Conservation (phyloP, 2,888 invertebrate species). For the Oligia strigilis region DNA sequence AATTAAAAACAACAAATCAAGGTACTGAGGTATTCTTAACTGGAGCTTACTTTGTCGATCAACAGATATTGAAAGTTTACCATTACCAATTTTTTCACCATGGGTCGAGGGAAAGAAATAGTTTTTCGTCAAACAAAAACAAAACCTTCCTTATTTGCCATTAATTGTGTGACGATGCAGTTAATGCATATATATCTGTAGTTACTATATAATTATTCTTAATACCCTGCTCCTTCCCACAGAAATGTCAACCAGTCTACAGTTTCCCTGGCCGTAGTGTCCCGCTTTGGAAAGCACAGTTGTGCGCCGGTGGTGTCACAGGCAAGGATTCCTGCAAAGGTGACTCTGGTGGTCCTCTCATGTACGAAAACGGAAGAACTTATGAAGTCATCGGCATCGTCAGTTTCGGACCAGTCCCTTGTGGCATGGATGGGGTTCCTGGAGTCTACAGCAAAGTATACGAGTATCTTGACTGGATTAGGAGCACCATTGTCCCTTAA, state of each 20-base stretch:
- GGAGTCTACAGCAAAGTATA: slow-evolving; percentile 92
- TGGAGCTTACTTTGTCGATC: not conserved
- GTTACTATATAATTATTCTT: not conserved
- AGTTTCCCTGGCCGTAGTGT: slow-evolving; percentile 37
- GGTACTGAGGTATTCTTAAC: not conserved
- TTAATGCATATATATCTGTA: not conserved
- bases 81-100: not conserved
- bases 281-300: slow-evolving; percentile 37
- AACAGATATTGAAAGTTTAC: not conserved
- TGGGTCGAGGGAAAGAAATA: too few species aligned
- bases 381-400: slow-evolving; percentile 89
- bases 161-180: not conserved
- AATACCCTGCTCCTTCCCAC: not conserved
- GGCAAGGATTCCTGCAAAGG: slow-evolving; percentile 88
- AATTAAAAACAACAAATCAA: not conserved
- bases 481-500: slow-evolving; percentile 59
- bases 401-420: slow-evolving; percentile 91
- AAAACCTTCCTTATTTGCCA: not conserved
- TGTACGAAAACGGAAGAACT: slow-evolving; percentile 77
- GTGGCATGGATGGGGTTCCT: slow-evolving; percentile 90
- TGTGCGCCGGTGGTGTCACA: slow-evolving; percentile 53
- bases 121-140: not conserved
- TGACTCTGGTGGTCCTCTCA: slow-evolving; percentile 92
- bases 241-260: slow-evolving; percentile 52
- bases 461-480: slow-evolving; percentile 91